Evolutionary conservation across 2,113 vertebrate species (phyloP).

Genomic region (Vidua macroura): DNA sequence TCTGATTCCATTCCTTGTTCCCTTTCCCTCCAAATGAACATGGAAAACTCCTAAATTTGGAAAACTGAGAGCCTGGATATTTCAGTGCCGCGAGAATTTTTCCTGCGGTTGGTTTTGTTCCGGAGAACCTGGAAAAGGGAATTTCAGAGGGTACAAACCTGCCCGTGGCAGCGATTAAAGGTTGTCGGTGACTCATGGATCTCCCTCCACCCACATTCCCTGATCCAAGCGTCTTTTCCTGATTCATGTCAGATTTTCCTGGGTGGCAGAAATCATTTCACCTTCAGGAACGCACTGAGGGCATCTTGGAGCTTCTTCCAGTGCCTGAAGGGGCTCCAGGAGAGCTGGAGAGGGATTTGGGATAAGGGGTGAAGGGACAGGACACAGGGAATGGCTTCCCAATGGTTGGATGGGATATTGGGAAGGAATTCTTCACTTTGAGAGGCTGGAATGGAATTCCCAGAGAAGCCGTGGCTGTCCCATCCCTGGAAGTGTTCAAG

Average conservation of each 20-base stretch:
- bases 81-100: accelerated
- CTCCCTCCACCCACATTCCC: background rate
- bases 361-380: background rate
- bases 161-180: background rate
- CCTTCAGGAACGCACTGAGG: background rate
- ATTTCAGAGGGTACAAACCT: background rate
- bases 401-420: background rate
- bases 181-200: background rate
- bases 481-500: background rate
- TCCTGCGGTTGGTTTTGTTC: background rate
- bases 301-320: background rate
- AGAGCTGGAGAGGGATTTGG: background rate
- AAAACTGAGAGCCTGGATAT: background rate
- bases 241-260: accelerated
- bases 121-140: background rate
- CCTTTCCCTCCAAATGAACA: background rate
- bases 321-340: background rate
- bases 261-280: background rate
- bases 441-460: background rate
- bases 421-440: background rate
- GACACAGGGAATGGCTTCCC: background rate
- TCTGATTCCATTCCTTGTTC: background rate
- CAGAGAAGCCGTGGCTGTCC: accelerated
- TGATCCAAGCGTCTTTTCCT: accelerated
- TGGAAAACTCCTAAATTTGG: background rate